Conservation (phyloP, 2,113 vertebrate genomes). For the Bolborhynchus lineola region DNA sequence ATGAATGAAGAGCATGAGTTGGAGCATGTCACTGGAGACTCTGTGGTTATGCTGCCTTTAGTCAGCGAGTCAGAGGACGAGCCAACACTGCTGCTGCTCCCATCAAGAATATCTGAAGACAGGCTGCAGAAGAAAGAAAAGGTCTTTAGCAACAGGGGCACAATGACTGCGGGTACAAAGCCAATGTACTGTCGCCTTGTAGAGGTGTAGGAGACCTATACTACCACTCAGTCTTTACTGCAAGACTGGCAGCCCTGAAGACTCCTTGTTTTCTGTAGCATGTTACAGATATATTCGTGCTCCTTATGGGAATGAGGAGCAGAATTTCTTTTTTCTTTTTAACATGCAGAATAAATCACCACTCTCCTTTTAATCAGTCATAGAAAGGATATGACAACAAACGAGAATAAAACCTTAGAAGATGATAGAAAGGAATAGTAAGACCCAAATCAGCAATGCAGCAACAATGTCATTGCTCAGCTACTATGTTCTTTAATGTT, state of each 20-base stretch:
- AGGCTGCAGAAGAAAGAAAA: constrained; percentile 75
- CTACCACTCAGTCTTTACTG: constrained; percentile 64
- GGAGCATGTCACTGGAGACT: constrained; percentile 87
- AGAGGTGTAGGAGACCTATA: constrained; percentile 62
- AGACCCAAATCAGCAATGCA: not conserved
- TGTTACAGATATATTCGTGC: constrained; percentile 2
- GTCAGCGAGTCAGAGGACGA: constrained; percentile 89
- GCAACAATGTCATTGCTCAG: not conserved
- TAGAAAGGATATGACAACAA: not conserved
- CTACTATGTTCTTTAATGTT: not conserved
- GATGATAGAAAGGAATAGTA: not conserved
- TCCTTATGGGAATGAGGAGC: constrained; percentile 7
- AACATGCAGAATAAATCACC: constrained; percentile 37
- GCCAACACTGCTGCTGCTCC: constrained; percentile 87
- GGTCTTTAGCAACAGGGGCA: constrained; percentile 12
- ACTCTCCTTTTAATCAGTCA: not conserved
- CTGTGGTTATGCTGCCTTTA: constrained; percentile 88
- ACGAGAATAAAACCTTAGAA: not conserved
- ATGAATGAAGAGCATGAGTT: constrained; percentile 79
- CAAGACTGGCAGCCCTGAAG: constrained; percentile 58
- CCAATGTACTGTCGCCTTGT: accelerated
- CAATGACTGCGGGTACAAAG: not conserved
- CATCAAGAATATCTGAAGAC: constrained; percentile 87
- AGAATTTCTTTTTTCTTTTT: not conserved
- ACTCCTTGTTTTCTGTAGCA: constrained; percentile 60